Evolutionary conservation across 2,797 vertebrate genomes (phyloP), one percentile per base, ranked within the genome.

Genomic region (Amblyraja radiata): DNA sequence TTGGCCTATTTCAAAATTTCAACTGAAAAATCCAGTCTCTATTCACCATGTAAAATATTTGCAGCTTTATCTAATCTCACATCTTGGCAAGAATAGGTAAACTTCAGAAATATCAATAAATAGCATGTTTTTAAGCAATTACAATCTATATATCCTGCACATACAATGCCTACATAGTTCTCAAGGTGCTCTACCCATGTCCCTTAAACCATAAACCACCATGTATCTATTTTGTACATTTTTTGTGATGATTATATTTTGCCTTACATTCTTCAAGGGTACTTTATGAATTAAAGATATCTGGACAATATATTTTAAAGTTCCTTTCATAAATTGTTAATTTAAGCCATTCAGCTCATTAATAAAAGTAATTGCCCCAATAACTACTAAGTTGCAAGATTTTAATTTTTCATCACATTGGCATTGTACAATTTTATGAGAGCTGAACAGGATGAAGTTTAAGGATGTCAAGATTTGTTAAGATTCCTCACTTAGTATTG

Each of bases 321-420:
- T 28, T 63, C 28, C 6, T 86, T 16, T 86, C 61, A 86, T 32
- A 63, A 86, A 63, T 63, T n/a, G 61, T 86, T 86, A 65, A 86
- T 63, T 86, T 86, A 86, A 86, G 28, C 28, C 61, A 32, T 86
- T 86, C 58, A 14, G 11, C 83, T 86, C 61, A 86, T 86, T 86
- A 86, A 63, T 6, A 6, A 86, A 63, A 16, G 28, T 32, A 61
- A 86, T 86, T 86, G 58, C 58, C 63, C 61, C 61, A 28, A 86
- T 21, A 61, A 86, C 6, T 28, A 16, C 28, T 86, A 63, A n/a
- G 61, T 65, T 86, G 83, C 61, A 65, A 86, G 61, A 86, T 86
- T 32, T 86, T 65, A 32, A 63, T 86, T 86, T 63, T 86, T 86
- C 58, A 65, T 86, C 58, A 63, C 28, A n/a, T 32, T 65, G 6